Base-by-base conservation (phyloP, 2,113 vertebrate species). In the Galeopterus variegatus region DNA sequence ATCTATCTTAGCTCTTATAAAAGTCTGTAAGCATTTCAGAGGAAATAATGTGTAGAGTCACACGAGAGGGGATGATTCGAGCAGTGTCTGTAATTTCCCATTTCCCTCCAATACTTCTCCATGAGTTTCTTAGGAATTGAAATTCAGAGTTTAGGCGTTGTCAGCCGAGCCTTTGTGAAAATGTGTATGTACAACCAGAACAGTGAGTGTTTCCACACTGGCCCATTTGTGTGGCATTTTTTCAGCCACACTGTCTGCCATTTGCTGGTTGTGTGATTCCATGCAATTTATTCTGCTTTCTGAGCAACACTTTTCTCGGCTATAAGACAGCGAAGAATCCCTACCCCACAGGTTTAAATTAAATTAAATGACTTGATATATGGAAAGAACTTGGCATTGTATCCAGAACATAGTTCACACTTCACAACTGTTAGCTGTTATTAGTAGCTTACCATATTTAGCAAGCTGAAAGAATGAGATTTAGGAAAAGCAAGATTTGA, bases 161-260 rank as follows among this genome's bases (percentile, higher is more conserved):
- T 54, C 62, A 65, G 6, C 50, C 26, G 36, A 93, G 52, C 5
- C 62, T 62, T 82, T 62, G 23, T n/a, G 69, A 33, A 83, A 75
- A 72, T 31, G n/a, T 17, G 8, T 1, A 2, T 19, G 0, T 45
- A 36, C 11, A n/a, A 36, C 17, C 31, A 21, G n/a, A 33, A 12
- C 9, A 0, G 3, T 52, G n/a, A 28, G 9, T 3, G 4, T 73
- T 45, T 67, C 58, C 23, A 15, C 8, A 0, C 5, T 5, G 21
- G n/a, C 12, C n/a, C 21, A n/a, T n/a, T n/a, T n/a, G n/a, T n/a
- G n/a, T 12, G 60, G 50, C 4, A 11, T 70, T 75, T 45, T 0
- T 62, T 48, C 12, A 23, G 67, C 10, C 21, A 18, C 58, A 24
- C 19, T 4, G 6, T 72, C 41, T 84, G 75, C 18, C 33, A 31